These are phyloP conservation scores for Alligator sinensis DNA, from an alignment of 2,113 vertebrate species.

Conservation along the genomic window DNA sequence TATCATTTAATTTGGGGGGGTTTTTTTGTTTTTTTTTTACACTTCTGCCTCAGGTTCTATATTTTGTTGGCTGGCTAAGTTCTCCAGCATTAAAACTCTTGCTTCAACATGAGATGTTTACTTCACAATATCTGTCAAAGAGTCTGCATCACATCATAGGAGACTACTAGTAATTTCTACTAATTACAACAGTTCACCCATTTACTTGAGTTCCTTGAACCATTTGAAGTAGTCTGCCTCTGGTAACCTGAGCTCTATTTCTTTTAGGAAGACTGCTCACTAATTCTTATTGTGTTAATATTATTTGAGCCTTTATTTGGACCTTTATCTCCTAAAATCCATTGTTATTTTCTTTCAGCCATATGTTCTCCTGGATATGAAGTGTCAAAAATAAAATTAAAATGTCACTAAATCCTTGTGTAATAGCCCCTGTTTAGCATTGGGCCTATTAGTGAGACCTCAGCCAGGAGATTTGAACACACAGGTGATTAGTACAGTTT, in stretches of 20 bases:
- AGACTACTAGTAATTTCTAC: not conserved
- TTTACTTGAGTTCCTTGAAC: not conserved
- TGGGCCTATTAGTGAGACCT: not conserved
- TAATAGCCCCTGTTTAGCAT: not conserved
- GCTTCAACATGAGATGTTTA: not conserved
- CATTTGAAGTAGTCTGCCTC: not conserved
- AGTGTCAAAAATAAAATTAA: not conserved
- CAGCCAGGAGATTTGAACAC: not conserved
- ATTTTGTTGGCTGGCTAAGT: not conserved
- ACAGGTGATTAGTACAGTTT: not conserved
- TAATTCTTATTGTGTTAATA: not conserved
- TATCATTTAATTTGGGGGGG: constrained; percentile 2
- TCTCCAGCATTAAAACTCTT: not conserved
- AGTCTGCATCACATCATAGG: not conserved
- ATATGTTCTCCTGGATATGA: not conserved
- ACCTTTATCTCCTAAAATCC: not conserved
- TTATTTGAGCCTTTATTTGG: not conserved
- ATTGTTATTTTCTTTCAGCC: not conserved
- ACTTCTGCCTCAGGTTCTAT: not conserved
- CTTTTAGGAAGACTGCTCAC: not conserved
- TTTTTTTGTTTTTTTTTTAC: not conserved
- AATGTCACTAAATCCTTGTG: not conserved
- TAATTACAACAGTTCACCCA: not conserved
- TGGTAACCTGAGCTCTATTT: not conserved
- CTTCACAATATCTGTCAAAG: not conserved